Evolutionary conservation across 2,888 invertebrate genomes (phyloP), one percentile per base, ranked within the genome.

Genomic region (Oscheius sp.): DNA sequence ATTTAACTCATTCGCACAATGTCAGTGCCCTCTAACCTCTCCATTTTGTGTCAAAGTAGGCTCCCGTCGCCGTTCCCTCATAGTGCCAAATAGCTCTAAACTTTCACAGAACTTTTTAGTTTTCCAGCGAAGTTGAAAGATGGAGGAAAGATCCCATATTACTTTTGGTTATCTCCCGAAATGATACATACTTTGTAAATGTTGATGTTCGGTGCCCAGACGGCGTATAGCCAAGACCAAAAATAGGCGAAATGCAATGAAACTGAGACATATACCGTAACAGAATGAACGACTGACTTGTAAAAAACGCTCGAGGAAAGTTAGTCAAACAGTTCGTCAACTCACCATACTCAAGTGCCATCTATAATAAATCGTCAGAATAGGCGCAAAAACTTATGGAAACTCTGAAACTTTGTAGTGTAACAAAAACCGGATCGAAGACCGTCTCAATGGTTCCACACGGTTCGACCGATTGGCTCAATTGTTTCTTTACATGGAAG

Each of bases 121-220:
- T n/a, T 63, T 21, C 63, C 63, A 2, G 29, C 63, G 1, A 63
- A 63, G 29, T 47, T 63, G 63, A 63, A 48, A 48, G 47, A 21
- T 63, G 63, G 63, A 11, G 63, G 63, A 48, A 63, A 48, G n/a
- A 47, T 13, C 47, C 63, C 63, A 50, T 63, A 48, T 5, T 21
- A 48, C 47, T 10, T 9, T 21, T 21, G 21, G 0, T 21, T 21
- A 21, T 21, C 21, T 21, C 21, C 21, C 63, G 29, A 48, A 11
- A 48, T 10, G 32, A 48, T 47, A 11, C 11, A 9, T 11, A 53
- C 13, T 10, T n/a, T 11, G 48, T 48, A 47, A 11, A 48, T 4
- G 2, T 42, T 21, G 11, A 63, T 63, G 10, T 47, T 50, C n/a
- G 48, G n/a, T 5, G 48, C 63, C 47, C 63, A 63, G 21, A 47